phyloP scores from a whole-genome alignment of 2,797 vertebrate species.

The Atherinosoma microstoma region DNA sequence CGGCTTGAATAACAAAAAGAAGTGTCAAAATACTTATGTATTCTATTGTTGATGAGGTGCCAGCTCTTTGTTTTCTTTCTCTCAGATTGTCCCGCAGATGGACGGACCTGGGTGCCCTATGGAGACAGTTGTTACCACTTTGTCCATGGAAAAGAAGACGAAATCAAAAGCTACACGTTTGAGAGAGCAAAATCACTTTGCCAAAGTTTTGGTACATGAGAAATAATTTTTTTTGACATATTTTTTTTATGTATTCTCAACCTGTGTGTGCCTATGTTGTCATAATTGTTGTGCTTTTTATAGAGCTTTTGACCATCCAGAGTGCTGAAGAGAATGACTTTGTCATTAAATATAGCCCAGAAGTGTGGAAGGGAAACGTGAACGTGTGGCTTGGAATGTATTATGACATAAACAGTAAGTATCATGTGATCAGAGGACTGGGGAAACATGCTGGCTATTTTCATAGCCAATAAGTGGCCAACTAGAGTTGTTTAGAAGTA shows the following conservation, averaged over 20 bases:
- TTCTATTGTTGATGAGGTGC: background rate
- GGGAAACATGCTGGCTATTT: slow-evolving; percentile 9
- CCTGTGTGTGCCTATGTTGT: background rate
- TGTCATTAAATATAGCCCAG: slow-evolving; percentile 81
- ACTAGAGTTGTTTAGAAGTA: background rate
- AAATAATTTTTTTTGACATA: background rate
- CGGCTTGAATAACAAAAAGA: background rate
- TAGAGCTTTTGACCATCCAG: slow-evolving; percentile 87
- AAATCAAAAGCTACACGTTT: slow-evolving; percentile 76
- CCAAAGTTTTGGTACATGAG: slow-evolving; percentile 70
- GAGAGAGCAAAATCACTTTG: slow-evolving; percentile 76
- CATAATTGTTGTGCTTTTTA: slow-evolving; percentile 12
- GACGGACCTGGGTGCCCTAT: slow-evolving; percentile 81
- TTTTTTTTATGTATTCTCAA: background rate
- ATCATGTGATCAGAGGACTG: slow-evolving; percentile 19
- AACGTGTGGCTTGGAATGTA: slow-evolving; percentile 88
- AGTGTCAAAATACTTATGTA: background rate
- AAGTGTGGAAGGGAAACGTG: slow-evolving; percentile 83
- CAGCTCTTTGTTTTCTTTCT: background rate
- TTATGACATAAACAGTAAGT: slow-evolving; percentile 89
- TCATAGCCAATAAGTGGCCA: background rate
- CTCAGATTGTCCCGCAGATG: slow-evolving; percentile 83
- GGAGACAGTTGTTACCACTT: slow-evolving; percentile 81
- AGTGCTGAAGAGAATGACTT: slow-evolving; percentile 86
- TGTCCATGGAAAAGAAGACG: slow-evolving; percentile 82